Conservation (phyloP, 37 sponge, comb jelly and placozoan genomes). For the Trichoplax adhaerens region DNA sequence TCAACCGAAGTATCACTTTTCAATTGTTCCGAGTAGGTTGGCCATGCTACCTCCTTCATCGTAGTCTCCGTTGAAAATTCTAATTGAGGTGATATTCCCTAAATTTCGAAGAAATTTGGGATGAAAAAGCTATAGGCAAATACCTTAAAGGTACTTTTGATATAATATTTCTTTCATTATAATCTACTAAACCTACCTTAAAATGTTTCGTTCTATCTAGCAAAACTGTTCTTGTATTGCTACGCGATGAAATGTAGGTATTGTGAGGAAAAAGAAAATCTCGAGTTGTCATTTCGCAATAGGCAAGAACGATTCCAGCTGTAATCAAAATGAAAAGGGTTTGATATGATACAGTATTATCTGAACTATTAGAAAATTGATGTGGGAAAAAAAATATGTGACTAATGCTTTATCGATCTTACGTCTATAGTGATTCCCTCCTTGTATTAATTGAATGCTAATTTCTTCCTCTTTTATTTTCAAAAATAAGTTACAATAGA, state of each 20-base stretch:
- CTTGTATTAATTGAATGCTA: constrained; percentile 50
- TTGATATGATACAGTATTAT: background rate
- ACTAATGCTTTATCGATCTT: background rate
- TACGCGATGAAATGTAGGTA: background rate
- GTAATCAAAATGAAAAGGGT: background rate
- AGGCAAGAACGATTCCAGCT: constrained; percentile 61
- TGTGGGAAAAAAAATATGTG: background rate
- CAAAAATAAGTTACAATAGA: background rate
- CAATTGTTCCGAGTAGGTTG: too few relatives aligned
- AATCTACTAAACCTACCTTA: constrained; percentile 8
- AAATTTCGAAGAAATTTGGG: background rate
- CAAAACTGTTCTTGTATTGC: background rate
- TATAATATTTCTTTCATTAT: too few relatives aligned
- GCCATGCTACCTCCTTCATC: too few relatives aligned
- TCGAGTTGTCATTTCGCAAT: constrained; percentile 30
- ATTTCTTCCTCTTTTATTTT: constrained; percentile 45
- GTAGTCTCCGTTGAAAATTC: too few relatives aligned
- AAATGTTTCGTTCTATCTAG: constrained; percentile 35
- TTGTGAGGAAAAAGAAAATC: constrained; percentile 46
- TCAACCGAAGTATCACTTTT: too few relatives aligned
- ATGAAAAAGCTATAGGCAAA: background rate
- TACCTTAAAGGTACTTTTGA: too few relatives aligned
- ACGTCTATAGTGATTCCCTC: constrained; percentile 36
- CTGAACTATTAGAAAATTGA: background rate
- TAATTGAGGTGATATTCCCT: background rate